Evolutionary conservation across 2,888 invertebrate species (phyloP).

Genomic region (Sarcophaga rosellei): DNA sequence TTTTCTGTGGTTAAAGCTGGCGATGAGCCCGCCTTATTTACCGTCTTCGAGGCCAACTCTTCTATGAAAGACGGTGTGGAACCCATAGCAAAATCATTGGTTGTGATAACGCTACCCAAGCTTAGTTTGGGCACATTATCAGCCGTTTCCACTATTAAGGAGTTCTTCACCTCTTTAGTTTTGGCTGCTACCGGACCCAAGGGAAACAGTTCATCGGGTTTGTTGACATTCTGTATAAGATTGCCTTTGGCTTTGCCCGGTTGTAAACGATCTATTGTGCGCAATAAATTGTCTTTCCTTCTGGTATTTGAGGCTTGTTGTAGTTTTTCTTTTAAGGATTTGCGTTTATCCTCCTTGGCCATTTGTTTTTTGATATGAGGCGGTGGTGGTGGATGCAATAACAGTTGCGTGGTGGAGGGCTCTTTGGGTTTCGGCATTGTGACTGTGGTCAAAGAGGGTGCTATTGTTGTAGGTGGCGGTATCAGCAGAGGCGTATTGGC

Average conservation of each 20-base stretch:
- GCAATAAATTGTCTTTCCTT: constrained; percentile 86
- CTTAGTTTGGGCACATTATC: constrained; percentile 91
- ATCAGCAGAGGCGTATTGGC: constrained; percentile 69
- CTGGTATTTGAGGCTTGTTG: constrained; percentile 80
- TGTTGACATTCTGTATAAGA: constrained; percentile 87
- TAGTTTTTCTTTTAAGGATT: constrained; percentile 80
- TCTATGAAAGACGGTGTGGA: constrained; percentile 86
- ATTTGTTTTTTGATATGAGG: constrained; percentile 80
- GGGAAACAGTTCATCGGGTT: constrained; percentile 84
- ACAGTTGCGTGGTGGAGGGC: constrained; percentile 77
- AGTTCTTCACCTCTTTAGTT: constrained; percentile 84
- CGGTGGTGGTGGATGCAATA: constrained; percentile 80
- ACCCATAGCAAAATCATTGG: constrained; percentile 85
- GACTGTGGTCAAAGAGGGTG: constrained; percentile 68
- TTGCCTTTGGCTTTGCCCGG: constrained; percentile 95
- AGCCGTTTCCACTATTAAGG: constrained; percentile 84
- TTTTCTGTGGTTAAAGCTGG: constrained; percentile 43
- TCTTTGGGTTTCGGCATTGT: constrained; percentile 77
- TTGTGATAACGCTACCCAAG: constrained; percentile 90
- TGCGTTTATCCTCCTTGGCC: constrained; percentile 81
- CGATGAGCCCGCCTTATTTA: constrained; percentile 58
- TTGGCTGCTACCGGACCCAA: constrained; percentile 80
- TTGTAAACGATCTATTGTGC: constrained; percentile 91
- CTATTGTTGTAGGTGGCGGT: constrained; percentile 67
- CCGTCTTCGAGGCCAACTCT: constrained; percentile 77